Evolutionary conservation across 2,888 invertebrate genomes (phyloP).

Genomic region (Ornithoptera priamus): DNA sequence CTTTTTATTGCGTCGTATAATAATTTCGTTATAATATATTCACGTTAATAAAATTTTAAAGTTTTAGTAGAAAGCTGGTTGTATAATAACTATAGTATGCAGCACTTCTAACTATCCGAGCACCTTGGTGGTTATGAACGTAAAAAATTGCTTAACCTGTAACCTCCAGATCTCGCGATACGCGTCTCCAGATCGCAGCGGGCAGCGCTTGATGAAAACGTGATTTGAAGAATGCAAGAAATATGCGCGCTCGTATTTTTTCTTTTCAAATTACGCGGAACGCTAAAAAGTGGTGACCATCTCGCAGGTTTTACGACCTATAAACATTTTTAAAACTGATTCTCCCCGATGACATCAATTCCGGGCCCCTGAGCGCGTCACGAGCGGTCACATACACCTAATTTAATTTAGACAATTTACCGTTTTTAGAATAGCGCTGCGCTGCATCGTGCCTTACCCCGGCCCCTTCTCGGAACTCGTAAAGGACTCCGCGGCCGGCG

Average conservation of each 20-base stretch:
- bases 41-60: constrained; percentile 14
- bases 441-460: constrained; percentile 45
- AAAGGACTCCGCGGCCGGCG: constrained; percentile 46
- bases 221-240: constrained; percentile 30
- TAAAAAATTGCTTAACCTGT: constrained; percentile 27
- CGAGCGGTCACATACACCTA: constrained; percentile 54
- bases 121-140: constrained; percentile 23
- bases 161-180: constrained; percentile 26
- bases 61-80: constrained; percentile 21
- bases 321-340: constrained; percentile 34
- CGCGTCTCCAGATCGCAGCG: constrained; percentile 25
- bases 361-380: constrained; percentile 38
- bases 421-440: constrained; percentile 50
- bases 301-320: constrained; percentile 39
- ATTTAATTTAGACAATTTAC: constrained; percentile 68
- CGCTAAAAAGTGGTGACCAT: constrained; percentile 38
- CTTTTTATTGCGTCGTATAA: constrained; percentile 5
- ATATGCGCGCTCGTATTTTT: constrained; percentile 20
- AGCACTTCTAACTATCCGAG: constrained; percentile 16
- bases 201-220: constrained; percentile 29
- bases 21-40: constrained; percentile 14
- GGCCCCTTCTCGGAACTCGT: constrained; percentile 63
- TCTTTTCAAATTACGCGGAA: constrained; percentile 33
- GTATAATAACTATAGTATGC: constrained; percentile 2
- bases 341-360: constrained; percentile 40